Evolutionary conservation across 92 coral and sea anemone genomes (phyloP).

Genomic region (Micromussa lordhowensis): DNA sequence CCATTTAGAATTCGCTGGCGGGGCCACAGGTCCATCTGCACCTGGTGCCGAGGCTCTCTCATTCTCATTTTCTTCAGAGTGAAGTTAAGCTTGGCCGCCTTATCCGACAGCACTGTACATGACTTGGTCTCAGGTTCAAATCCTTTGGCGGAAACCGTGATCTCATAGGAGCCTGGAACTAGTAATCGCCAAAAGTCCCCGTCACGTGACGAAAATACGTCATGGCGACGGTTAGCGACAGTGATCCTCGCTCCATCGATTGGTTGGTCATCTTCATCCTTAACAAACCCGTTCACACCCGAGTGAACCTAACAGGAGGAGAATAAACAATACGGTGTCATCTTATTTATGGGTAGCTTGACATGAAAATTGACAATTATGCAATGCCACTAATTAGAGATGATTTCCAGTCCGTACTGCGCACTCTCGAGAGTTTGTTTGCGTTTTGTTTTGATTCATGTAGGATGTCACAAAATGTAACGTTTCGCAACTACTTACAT

Average conservation of each 20-base stretch:
- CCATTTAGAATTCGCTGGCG: slow-evolving; percentile 50
- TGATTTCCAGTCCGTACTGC: no score
- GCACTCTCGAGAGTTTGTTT: no score
- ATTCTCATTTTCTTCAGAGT: slow-evolving; percentile 77
- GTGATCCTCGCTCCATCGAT: slow-evolving; percentile 83
- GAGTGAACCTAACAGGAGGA: slow-evolving; percentile 67
- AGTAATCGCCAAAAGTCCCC: slow-evolving; percentile 98
- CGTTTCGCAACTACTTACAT: no score
- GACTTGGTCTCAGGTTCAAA: slow-evolving; percentile 90
- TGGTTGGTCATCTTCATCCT: slow-evolving; percentile 90
- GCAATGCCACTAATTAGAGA: no score
- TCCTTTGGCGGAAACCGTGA: slow-evolving; percentile 91
- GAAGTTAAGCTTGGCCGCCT: slow-evolving; percentile 80
- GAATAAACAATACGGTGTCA: neutral
- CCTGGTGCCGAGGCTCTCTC: slow-evolving; percentile 76
- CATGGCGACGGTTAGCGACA: slow-evolving; percentile 94
- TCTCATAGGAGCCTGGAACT: slow-evolving; percentile 98
- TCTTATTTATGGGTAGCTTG: neutral
- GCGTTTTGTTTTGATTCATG: no score
- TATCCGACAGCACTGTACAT: slow-evolving; percentile 70
- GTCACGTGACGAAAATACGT: slow-evolving; percentile 87
- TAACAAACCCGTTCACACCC: slow-evolving; percentile 90
- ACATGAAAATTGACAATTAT: neutral
- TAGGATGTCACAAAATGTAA: no score
- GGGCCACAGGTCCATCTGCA: slow-evolving; percentile 82